Evolutionary conservation across 2,888 invertebrate genomes (phyloP), one percentile per base, ranked within the genome.

Genomic region (Drosophila prolongata): DNA sequence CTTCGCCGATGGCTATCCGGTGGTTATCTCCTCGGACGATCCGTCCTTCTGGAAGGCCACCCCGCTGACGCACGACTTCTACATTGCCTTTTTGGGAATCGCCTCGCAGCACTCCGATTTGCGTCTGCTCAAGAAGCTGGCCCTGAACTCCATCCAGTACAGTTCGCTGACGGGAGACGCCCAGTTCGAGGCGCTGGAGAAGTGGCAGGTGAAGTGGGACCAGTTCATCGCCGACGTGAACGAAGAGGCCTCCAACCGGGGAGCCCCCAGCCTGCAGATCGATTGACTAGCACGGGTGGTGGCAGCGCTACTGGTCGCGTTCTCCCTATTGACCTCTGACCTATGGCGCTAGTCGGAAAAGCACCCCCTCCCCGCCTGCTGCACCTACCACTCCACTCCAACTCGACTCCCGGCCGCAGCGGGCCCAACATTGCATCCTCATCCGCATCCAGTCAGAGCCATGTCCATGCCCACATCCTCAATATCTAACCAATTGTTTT

Each of bases 11-110:
- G 94, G 94, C 38, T 94, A 95, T 87, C 96, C 97, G 0, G 94
- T 97, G 0, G 95, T 97, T 0, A 92, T 97, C 35, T 95, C 96
- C 0, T 95, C 95, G 79, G 97, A 97, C 80, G 96, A 97, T 91
- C 96, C 96, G 0, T 95, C 95, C 0, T 93, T 95, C 40, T 97
- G 96, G 96, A 95, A 95, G 19, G 95, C 95, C 0, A 93, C 94
- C 58, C 95, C 95, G 0, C 90, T 97, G 10, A 95, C 95, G 56
- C 95, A 96, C 79, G 97, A 97, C 85, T 96, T 95, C 89, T 97
- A 96, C 89, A 94, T 95, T 42, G 95, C 95, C 0, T 97, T 97
- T 80, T 93, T 97, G 90, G 96, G 95, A 0, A 94, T 96, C 30
- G 95, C 96, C 24, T 95, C 95, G 35, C 93, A 93, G 42, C 92